These are phyloP conservation scores for Brachyistius frenatus DNA, from an alignment of 2,113 vertebrate genomes.

Conservation along the genomic window DNA sequence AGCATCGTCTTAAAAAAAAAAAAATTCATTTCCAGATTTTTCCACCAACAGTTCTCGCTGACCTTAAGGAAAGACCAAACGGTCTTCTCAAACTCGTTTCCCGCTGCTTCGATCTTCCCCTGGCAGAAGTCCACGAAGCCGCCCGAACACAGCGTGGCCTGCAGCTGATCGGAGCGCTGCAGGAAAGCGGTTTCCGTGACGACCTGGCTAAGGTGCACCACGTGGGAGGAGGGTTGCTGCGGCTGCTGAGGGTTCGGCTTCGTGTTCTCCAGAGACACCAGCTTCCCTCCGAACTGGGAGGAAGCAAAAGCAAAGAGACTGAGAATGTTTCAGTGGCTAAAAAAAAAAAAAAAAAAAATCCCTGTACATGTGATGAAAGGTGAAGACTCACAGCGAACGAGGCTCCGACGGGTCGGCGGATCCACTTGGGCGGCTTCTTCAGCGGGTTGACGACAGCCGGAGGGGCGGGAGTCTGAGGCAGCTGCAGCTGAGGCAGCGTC, in stretches of 20 bases:
- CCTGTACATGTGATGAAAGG: background rate
- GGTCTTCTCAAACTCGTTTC: constrained; percentile 91
- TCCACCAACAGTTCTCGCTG: background rate
- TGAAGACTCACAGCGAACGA: constrained; percentile 90
- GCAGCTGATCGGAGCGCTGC: constrained; percentile 89
- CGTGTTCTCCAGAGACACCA: constrained; percentile 90
- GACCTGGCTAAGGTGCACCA: constrained; percentile 92
- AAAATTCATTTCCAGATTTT: background rate
- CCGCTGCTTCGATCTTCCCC: constrained; percentile 88
- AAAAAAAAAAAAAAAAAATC: background rate
- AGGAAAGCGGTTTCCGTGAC: constrained; percentile 92
- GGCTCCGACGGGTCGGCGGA: constrained; percentile 92
- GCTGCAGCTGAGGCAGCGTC: constrained; percentile 90
- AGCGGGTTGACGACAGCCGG: constrained; percentile 85
- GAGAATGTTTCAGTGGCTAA: rapidly evolving
- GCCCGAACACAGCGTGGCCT: constrained; percentile 88
- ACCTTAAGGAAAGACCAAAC: constrained; percentile 98
- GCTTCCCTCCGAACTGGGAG: constrained; percentile 94
- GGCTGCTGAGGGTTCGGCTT: constrained; percentile 81
- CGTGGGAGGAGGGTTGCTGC: constrained; percentile 73
- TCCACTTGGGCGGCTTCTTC: constrained; percentile 97
- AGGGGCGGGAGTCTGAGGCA: constrained; percentile 85
- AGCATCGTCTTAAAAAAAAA: background rate
- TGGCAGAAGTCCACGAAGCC: constrained; percentile 91
- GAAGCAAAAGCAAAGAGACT: background rate